phyloP scores from a whole-genome alignment of 2,113 vertebrate genomes.

The Tamias sibiricus region DNA sequence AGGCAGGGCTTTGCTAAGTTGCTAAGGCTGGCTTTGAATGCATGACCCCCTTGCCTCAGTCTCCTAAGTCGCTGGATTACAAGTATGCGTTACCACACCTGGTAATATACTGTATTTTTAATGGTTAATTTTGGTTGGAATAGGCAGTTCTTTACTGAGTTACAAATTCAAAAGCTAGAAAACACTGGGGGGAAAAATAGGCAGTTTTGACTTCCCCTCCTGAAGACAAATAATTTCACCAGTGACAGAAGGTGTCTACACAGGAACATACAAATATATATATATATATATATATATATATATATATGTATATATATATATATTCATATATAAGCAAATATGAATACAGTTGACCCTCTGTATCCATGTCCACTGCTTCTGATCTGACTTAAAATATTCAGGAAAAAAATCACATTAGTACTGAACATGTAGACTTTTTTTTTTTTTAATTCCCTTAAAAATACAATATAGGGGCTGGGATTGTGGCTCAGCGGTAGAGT shows the following conservation, averaged over 20 bases:
- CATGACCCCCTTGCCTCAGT: no score
- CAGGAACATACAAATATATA: rapidly evolving
- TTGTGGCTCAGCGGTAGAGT: no score
- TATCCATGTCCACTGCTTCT: rapidly evolving
- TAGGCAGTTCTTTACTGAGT: neutral
- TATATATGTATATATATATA: no score
- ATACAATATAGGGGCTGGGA: no score
- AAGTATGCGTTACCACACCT: no score
- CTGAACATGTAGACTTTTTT: neutral
- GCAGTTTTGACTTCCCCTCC: neutral
- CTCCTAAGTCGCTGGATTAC: no score
- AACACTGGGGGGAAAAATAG: neutral
- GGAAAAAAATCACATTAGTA: no score
- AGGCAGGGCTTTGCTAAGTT: no score
- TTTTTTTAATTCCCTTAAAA: no score
- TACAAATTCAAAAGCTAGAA: neutral
- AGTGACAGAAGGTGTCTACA: rapidly evolving
- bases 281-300: no score
- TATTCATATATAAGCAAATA: neutral
- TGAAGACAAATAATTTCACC: neutral
- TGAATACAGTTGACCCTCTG: neutral
- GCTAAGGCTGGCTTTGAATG: no score
- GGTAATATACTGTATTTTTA: neutral
- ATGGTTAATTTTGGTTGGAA: neutral
- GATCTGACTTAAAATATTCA: no score